These are phyloP conservation scores for Argyresthia albistria DNA, from an alignment of 2,888 invertebrate genomes.

Conservation along the genomic window DNA sequence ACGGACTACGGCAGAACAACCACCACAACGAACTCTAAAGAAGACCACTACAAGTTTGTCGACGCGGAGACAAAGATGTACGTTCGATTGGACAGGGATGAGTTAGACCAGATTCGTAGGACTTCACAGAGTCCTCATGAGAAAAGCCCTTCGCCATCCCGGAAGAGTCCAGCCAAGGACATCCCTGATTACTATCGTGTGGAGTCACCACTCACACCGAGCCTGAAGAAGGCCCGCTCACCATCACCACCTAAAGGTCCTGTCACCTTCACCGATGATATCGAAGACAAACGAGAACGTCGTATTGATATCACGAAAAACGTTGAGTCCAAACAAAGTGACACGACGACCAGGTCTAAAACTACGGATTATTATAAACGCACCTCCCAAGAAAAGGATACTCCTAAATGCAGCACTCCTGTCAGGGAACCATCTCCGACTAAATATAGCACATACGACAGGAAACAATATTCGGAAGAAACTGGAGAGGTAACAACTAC, in stretches of 20 bases:
- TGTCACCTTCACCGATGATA: constrained; percentile 22
- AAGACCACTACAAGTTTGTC: constrained; percentile 49
- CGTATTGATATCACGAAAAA: constrained; percentile 9
- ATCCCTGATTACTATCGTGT: constrained; percentile 7
- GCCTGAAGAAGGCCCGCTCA: constrained; percentile 22
- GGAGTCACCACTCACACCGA: constrained; percentile 13
- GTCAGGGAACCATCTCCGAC: constrained; percentile 20
- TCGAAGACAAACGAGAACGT: constrained; percentile 12
- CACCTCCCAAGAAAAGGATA: not conserved
- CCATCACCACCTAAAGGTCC: constrained; percentile 33
- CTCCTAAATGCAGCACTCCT: constrained; percentile 5
- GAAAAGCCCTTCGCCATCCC: constrained; percentile 18
- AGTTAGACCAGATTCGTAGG: constrained; percentile 5
- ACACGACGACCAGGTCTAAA: not conserved
- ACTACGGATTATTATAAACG: constrained; percentile 7
- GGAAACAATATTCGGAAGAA: constrained; percentile 17
- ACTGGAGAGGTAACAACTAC: constrained; percentile 12
- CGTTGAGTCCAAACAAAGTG: constrained; percentile 2
- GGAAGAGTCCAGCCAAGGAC: constrained; percentile 22
- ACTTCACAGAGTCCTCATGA: constrained; percentile 6
- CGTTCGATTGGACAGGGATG: constrained; percentile 23
- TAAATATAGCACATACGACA: constrained; percentile 28
- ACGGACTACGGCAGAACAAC: constrained; percentile 14
- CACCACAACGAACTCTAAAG: constrained; percentile 20
- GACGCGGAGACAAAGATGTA: constrained; percentile 58